Conservation (phyloP, 2,797 vertebrate species). For the Enteromius argenteus region DNA sequence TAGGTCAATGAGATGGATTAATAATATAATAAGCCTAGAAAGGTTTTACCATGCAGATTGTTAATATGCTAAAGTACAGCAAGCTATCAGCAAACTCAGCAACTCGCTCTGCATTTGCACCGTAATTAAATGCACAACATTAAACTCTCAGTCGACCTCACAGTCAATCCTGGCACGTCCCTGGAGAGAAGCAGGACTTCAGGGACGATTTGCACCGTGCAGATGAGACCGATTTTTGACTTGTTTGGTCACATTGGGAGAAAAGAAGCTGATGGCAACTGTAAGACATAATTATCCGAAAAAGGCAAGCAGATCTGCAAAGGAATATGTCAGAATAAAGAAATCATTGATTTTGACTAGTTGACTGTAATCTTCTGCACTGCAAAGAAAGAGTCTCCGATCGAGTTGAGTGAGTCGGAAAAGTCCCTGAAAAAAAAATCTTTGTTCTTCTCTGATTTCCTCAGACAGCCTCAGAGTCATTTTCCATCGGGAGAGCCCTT, state of each 20-base stretch:
- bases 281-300: background rate
- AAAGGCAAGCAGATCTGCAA: background rate
- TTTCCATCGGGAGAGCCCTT: conserved; percentile 30
- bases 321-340: background rate
- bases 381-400: background rate
- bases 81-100: background rate
- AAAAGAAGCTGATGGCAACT: background rate
- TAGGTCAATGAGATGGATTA: background rate
- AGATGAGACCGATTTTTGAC: background rate
- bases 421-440: conserved; percentile 19
- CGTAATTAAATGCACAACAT: conserved; percentile 21
- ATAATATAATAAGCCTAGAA: background rate
- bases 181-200: background rate
- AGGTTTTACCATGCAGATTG: background rate
- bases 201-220: background rate
- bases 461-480: conserved; percentile 1
- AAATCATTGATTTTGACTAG: background rate
- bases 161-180: background rate
- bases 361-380: background rate
- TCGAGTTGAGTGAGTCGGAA: background rate
- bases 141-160: conserved; percentile 3
- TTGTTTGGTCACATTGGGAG: no score
- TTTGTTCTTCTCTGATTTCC: conserved; percentile 14
- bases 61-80: background rate
- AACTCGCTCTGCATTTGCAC: background rate